These are phyloP conservation scores for Sipha maydis DNA, from an alignment of 2,888 invertebrate genomes.

Conservation along the genomic window DNA sequence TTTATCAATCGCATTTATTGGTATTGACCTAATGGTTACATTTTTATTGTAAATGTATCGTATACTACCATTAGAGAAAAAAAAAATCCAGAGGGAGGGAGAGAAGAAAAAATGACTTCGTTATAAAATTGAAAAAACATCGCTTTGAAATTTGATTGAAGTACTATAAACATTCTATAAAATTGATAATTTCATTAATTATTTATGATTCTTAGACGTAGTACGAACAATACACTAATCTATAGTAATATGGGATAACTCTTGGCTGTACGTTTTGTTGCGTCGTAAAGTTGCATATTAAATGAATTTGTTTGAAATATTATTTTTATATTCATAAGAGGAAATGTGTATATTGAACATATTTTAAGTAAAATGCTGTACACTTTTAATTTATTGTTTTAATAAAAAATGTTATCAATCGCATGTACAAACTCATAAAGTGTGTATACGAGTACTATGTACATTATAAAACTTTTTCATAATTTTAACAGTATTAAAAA, in stretches of 20 bases:
- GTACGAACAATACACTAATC: too few relatives aligned
- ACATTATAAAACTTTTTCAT: not conserved
- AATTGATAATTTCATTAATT: too few relatives aligned
- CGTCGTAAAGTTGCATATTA: not conserved
- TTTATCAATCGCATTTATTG: too few relatives aligned
- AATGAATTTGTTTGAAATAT: not conserved
- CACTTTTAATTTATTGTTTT: conserved; percentile 10
- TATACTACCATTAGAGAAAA: too few relatives aligned
- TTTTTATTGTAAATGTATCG: too few relatives aligned
- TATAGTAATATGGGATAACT: not conserved
- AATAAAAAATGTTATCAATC: not conserved
- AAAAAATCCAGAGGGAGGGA: too few relatives aligned
- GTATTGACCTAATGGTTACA: too few relatives aligned
- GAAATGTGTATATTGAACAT: not conserved
- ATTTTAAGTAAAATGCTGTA: not conserved
- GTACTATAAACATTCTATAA: too few relatives aligned
- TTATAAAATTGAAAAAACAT: too few relatives aligned
- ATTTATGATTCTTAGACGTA: too few relatives aligned
- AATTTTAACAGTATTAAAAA: conserved; percentile 24
- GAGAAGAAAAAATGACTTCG: too few relatives aligned
- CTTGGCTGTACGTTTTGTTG: not conserved
- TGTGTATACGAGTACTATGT: not conserved
- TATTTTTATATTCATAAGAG: not conserved
- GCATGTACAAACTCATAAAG: conserved; percentile 8
- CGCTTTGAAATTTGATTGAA: too few relatives aligned